Evolutionary conservation across 1,140 invertebrate genomes (phyloP).

Genomic region (Drosophila hydei): DNA sequence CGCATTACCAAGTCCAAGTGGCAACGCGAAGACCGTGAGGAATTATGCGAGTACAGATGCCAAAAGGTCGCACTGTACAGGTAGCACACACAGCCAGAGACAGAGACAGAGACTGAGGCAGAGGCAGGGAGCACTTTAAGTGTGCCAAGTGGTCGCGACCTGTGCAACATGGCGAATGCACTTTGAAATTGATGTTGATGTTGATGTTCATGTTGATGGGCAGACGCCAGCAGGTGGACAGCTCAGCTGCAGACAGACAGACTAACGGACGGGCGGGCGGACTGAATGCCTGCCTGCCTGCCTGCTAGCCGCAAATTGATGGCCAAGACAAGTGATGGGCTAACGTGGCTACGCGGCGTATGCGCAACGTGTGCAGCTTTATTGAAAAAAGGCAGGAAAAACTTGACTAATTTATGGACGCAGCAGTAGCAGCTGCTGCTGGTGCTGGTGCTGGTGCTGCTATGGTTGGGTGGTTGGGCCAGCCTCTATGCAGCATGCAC

Average conservation of each 20-base stretch:
- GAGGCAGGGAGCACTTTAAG: neutral
- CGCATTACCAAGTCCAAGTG: conserved; percentile 52
- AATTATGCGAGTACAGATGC: conserved; percentile 45
- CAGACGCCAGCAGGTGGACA: conserved; percentile 19
- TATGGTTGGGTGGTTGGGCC: too few relatives aligned
- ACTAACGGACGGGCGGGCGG: neutral
- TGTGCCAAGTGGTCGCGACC: conserved; percentile 45
- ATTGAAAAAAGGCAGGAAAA: conserved; percentile 56
- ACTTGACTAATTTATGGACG: conserved; percentile 71
- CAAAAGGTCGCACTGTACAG: conserved; percentile 4
- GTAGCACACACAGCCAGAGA: neutral
- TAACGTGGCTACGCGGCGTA: conserved; percentile 53
- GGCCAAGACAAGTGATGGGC: conserved; percentile 9
- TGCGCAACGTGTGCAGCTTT: conserved; percentile 75
- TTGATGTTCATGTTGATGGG: conserved; percentile 33
- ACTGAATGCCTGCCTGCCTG: neutral
- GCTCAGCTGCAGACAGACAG: neutral
- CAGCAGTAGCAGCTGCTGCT: too few relatives aligned
- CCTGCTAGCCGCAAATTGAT: conserved; percentile 31
- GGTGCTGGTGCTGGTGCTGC: too few relatives aligned
- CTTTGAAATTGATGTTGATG: conserved; percentile 57
- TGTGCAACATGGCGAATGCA: conserved; percentile 58
- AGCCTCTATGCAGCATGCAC: neutral
- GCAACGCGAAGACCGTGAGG: conserved; percentile 47
- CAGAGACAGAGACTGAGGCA: neutral